A percentile compares a stretch with the other conserved stretches of the same genome.
Evolutionary conservation across 2,797 vertebrate genomes (phyloP).

Genomic region (Thaleichthys pacificus): DNA sequence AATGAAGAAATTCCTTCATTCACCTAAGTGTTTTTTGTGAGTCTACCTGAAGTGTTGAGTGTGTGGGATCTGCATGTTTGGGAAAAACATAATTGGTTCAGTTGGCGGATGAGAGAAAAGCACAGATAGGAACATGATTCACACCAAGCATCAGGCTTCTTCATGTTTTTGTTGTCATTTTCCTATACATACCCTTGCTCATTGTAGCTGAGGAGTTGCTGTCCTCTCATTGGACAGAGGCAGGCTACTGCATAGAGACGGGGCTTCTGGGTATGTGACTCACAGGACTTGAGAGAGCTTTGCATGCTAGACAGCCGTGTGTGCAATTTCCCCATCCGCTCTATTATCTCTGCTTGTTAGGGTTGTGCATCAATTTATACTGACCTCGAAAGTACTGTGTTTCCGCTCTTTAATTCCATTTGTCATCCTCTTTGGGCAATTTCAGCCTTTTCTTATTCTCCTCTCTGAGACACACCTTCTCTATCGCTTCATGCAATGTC

Average conservation of each 20-base stretch:
- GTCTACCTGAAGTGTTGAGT: not conserved
- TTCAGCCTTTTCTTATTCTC: not conserved
- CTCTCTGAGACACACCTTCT: not conserved
- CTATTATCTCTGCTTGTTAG: slow-evolving; percentile 18
- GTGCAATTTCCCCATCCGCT: slow-evolving; percentile 4
- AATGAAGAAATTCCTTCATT: too few relatives aligned
- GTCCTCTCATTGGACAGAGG: not conserved
- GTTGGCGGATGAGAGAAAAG: not conserved
- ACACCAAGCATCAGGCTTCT: not conserved
- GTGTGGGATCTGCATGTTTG: too few relatives aligned
- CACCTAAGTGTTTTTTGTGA: too few relatives aligned
- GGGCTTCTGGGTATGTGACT: slow-evolving; percentile 9
- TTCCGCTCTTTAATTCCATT: not conserved
- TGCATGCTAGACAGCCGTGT: slow-evolving; percentile 5
- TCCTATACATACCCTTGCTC: not conserved
- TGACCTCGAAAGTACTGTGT: not conserved
- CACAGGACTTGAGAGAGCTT: slow-evolving; percentile 5
- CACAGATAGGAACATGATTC: not conserved
- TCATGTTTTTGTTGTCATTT: not conserved
- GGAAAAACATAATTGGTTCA: too few relatives aligned
- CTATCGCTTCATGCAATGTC: not conserved
- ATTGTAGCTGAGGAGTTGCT: not conserved
- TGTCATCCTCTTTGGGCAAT: not conserved
- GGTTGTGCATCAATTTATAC: slow-evolving; percentile 2
- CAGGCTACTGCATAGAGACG: not conserved